Evolutionary conservation across 1,140 invertebrate species (phyloP).

Genomic region (Bombus sylvicola): DNA sequence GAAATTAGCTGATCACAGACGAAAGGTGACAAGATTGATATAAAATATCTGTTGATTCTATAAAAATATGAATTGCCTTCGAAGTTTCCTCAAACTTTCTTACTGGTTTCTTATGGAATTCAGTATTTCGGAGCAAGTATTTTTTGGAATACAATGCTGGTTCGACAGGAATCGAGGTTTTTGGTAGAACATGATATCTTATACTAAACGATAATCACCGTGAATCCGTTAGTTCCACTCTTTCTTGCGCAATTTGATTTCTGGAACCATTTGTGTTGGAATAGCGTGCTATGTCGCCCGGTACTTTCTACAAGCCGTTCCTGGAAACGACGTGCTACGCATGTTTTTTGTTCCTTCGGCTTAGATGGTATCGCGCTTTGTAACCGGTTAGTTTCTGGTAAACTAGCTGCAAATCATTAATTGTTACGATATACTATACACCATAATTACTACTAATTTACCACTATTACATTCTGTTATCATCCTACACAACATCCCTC

Average conservation of each 20-base stretch:
- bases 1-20: neutral
- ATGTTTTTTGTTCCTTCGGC: slow-evolving; percentile 21
- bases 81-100: neutral
- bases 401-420: slow-evolving; percentile 13
- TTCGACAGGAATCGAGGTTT: neutral
- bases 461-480: neutral
- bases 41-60: neutral
- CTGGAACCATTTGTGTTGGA: slow-evolving; percentile 18
- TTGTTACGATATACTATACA: neutral
- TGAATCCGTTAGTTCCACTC: slow-evolving; percentile 17
- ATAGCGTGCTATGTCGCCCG: neutral
- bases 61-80: neutral
- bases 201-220: slow-evolving; percentile 9
- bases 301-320: slow-evolving; percentile 17
- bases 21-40: no score
- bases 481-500: no score
- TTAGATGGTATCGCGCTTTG: slow-evolving; percentile 18
- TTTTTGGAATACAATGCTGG: neutral
- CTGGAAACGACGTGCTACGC: slow-evolving; percentile 30
- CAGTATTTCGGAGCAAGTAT: neutral
- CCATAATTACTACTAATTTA: neutral
- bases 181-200: neutral
- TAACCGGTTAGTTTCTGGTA: slow-evolving; percentile 20
- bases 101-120: neutral
- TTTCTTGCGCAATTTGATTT: slow-evolving; percentile 26